These are phyloP conservation scores for Bimastos eiseni DNA, from an alignment of 2,888 invertebrate species.

Conservation along the genomic window DNA sequence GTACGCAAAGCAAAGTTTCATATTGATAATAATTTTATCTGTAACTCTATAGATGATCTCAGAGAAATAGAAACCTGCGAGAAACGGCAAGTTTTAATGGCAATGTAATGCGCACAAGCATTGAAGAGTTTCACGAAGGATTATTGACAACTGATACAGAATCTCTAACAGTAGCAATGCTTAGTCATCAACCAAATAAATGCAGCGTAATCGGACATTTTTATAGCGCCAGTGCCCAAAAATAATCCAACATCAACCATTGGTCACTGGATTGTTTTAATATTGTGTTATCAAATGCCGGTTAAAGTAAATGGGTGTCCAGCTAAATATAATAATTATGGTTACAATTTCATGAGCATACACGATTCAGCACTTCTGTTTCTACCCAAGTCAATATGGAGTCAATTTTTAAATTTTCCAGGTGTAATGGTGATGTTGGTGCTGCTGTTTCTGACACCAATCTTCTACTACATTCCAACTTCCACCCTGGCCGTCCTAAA, in stretches of 20 bases:
- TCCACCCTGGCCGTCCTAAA: neutral
- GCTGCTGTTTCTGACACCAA: slow-evolving; percentile 10
- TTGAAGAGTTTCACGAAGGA: too few relatives aligned
- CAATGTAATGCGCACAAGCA: too few relatives aligned
- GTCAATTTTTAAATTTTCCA: neutral
- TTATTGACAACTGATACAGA: neutral
- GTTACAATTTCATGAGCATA: too few relatives aligned
- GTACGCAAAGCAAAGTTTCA: too few relatives aligned
- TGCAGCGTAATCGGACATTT: neutral
- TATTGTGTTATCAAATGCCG: too few relatives aligned
- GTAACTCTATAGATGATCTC: too few relatives aligned
- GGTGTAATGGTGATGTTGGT: slow-evolving; percentile 2
- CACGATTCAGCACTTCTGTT: neutral
- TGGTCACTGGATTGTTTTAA: too few relatives aligned
- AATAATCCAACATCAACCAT: neutral
- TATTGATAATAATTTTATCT: too few relatives aligned
- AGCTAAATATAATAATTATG: neutral
- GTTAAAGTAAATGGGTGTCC: neutral
- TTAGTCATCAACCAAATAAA: neutral
- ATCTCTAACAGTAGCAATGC: neutral
- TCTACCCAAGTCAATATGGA: neutral
- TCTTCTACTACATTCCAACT: neutral
- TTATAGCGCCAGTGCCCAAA: neutral
- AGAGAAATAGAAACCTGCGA: too few relatives aligned
- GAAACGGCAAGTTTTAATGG: too few relatives aligned